These are phyloP conservation scores for western clawed frog (Xenopus tropicalis) DNA, from an alignment of 2,113 vertebrate genomes.

Conservation along the genomic window DNA sequence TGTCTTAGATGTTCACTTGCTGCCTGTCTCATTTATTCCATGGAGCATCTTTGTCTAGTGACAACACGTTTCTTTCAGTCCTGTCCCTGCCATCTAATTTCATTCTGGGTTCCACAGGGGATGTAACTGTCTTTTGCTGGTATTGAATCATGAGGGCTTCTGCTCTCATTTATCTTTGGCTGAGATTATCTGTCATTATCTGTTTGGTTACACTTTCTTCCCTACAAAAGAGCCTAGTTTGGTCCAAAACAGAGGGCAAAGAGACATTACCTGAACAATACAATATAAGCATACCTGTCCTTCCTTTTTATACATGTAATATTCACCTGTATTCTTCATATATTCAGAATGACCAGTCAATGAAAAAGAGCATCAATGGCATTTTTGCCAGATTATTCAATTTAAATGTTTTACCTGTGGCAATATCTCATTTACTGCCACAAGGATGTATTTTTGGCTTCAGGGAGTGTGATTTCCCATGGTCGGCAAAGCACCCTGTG, in stretches of 20 bases:
- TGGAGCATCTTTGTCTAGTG: slow-evolving; percentile 20
- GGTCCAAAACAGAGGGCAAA: not conserved
- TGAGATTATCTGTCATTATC: not conserved
- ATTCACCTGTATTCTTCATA: too few species aligned
- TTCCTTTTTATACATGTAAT: too few species aligned
- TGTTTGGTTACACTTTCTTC: not conserved
- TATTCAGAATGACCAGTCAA: too few species aligned
- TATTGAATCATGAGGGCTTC: not conserved
- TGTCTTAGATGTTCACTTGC: not conserved
- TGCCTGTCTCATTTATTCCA: slow-evolving; percentile 27
- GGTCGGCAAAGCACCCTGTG: too few species aligned
- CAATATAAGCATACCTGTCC: not conserved
- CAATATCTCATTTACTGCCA: too few species aligned
- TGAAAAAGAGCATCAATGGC: too few species aligned
- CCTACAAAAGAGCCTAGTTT: not conserved
- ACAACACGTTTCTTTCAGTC: slow-evolving; percentile 1
- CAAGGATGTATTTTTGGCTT: too few species aligned
- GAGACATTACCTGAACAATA: not conserved
- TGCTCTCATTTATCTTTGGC: not conserved
- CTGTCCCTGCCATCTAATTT: not conserved
- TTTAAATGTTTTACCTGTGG: too few species aligned
- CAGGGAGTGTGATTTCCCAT: too few species aligned
- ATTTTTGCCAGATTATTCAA: too few species aligned
- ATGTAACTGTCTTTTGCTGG: slow-evolving; percentile 2
- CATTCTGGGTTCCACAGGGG: not conserved